Evolutionary conservation across 2,797 vertebrate species (phyloP).

Genomic region (Chiroxiphia lanceolata): DNA sequence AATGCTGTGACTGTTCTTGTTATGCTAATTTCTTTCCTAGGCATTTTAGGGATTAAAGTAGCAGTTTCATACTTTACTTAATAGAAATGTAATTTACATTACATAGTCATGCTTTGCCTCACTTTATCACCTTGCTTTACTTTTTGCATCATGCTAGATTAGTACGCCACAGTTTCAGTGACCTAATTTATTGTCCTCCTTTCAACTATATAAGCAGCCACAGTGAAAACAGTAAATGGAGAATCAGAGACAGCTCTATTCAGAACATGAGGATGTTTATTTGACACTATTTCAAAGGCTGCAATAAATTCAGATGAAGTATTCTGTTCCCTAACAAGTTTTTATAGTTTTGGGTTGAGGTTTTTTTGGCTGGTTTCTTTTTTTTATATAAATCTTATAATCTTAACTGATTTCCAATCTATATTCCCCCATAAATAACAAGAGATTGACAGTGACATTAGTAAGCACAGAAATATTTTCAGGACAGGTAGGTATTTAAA

Average conservation of each 20-base stretch:
- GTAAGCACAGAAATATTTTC: neutral
- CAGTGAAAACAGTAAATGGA: neutral
- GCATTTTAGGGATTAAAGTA: neutral
- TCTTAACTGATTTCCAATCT: neutral
- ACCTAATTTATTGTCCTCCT: conserved; percentile 1
- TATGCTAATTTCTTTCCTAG: neutral
- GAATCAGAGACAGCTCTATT: neutral
- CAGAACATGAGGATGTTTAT: neutral
- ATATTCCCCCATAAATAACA: neutral
- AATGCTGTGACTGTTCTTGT: neutral
- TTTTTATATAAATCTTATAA: neutral
- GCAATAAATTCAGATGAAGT: neutral
- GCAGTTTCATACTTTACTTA: neutral
- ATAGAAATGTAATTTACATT: neutral
- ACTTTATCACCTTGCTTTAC: neutral
- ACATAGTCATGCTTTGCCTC: neutral
- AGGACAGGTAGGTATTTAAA: neutral
- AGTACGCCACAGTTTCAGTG: neutral
- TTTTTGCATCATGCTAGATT: neutral
- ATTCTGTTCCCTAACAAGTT: neutral
- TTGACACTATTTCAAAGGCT: neutral
- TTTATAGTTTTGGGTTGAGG: neutral
- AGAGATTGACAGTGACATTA: neutral
- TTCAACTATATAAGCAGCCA: neutral
- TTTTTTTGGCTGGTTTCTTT: neutral